phyloP scores from a whole-genome alignment of 2,113 vertebrate species.

The Cacatua alba region DNA sequence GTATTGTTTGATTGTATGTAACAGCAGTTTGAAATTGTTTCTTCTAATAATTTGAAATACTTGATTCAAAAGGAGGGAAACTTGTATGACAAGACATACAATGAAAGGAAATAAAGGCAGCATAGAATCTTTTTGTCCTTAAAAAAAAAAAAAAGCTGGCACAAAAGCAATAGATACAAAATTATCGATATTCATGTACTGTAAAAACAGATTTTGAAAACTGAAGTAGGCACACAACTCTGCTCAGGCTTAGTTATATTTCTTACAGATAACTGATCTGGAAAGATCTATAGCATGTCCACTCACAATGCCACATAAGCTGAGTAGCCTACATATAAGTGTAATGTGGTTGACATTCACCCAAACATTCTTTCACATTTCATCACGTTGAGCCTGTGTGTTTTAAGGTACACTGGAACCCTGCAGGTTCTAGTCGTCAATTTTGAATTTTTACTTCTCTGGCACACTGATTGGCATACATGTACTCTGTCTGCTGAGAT shows the following conservation, averaged over 20 bases:
- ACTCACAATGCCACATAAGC: neutral
- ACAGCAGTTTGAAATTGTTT: neutral
- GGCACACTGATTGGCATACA: neutral
- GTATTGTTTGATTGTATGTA: neutral
- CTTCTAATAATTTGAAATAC: neutral
- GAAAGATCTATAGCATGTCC: neutral
- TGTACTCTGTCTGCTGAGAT: neutral
- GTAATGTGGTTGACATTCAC: fast-evolving
- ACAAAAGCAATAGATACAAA: neutral
- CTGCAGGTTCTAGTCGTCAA: neutral
- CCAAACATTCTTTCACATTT: neutral
- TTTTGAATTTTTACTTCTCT: neutral
- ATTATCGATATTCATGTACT: neutral
- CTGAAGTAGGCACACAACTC: neutral
- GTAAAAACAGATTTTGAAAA: neutral
- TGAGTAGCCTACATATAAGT: neutral
- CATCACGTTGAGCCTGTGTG: neutral
- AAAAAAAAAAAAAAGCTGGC: neutral
- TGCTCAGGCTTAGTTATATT: neutral
- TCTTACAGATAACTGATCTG: neutral
- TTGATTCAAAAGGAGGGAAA: neutral
- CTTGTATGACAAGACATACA: neutral
- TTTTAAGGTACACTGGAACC: neutral
- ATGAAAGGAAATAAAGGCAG: neutral
- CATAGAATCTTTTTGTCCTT: neutral